phyloP scores from a whole-genome alignment of 2,888 invertebrate genomes.

The Catocala fraxini region DNA sequence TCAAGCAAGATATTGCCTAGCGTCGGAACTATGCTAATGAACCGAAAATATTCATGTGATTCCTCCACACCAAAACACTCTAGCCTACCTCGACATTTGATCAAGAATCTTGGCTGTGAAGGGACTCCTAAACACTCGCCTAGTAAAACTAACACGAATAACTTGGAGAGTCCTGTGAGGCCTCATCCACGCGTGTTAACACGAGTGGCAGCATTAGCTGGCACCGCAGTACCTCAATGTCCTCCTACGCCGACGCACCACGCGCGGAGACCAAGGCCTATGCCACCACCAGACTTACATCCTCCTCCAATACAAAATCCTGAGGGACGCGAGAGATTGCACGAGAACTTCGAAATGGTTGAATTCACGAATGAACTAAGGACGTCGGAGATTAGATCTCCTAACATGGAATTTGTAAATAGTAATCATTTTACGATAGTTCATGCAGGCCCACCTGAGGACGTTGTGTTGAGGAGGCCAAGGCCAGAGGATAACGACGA shows the following conservation, averaged over 20 bases:
- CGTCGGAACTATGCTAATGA: slow-evolving; percentile 80
- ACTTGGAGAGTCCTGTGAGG: slow-evolving; percentile 78
- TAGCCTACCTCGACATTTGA: slow-evolving; percentile 78
- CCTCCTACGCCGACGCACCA: slow-evolving; percentile 96
- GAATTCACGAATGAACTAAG: slow-evolving; percentile 83
- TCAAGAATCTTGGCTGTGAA: slow-evolving; percentile 79
- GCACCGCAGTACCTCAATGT: slow-evolving; percentile 89
- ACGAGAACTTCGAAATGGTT: slow-evolving; percentile 81
- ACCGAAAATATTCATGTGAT: slow-evolving; percentile 80
- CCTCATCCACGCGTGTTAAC: slow-evolving; percentile 90
- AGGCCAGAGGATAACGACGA: slow-evolving; percentile 79
- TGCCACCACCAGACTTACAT: slow-evolving; percentile 87
- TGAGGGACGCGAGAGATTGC: slow-evolving; percentile 55
- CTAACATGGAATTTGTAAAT: slow-evolving; percentile 86
- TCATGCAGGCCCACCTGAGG: slow-evolving; percentile 83
- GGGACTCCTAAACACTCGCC: slow-evolving; percentile 81
- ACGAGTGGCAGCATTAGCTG: slow-evolving; percentile 87
- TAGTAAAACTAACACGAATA: slow-evolving; percentile 61
- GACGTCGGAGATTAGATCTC: slow-evolving; percentile 85
- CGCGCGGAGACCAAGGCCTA: slow-evolving; percentile 89
- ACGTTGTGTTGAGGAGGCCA: slow-evolving; percentile 81
- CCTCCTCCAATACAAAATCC: slow-evolving; percentile 82
- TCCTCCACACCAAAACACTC: slow-evolving; percentile 80
- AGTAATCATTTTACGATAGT: slow-evolving; percentile 87
- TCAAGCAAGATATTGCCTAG: slow-evolving; percentile 65